Evolutionary conservation across 2,113 vertebrate genomes (phyloP), one percentile per base, ranked within the genome.

Genomic region (Ptilorrhoa leucosticta): DNA sequence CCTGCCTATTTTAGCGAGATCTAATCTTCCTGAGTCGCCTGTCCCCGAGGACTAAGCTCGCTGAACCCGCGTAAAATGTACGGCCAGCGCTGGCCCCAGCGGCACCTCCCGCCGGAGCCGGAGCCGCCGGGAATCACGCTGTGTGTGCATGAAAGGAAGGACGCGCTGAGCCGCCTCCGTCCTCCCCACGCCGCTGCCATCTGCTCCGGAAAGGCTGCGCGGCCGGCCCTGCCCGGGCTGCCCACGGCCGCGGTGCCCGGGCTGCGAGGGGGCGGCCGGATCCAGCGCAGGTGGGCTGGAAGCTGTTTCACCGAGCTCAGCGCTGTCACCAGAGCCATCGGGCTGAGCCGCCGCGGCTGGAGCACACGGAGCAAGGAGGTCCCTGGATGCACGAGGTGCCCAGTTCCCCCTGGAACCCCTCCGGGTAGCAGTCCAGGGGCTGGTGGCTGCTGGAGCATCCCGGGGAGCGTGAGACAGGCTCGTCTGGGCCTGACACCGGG

Each of bases 1-100:
- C 97, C 93, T 97, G 95, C 90, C 96, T 97, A 94, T 97, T 97
- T 97, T 97, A 93, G 96, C 10, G 85, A 93, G 72, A 72, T 73
- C 56, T 97, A 96, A 97, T 97, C 97, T 96, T 93, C 87, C 96
- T 91, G 95, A 95, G 80, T 95, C 86, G 92, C 90, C 93, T 97
- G 94, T 94, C 93, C 93, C 94, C 54, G 53, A 85, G 76, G 89
- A 91, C 96, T 97, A 95, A 97, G 95, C 96, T 96, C 54, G 47
- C 84, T 94, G 94, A 95, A 97, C 95, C 84, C 92, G 76, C 57
- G 93, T 42, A 79, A 96, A 97, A 91, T 71, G 88, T 8, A 42
- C 21, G 15, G 9, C 64, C 64, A 19, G 80, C 9, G 12, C 76
- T 61, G 77, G 92, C 90, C 83, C 79, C 79, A 45, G 11, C 7